Evolutionary conservation across 2,113 vertebrate species (phyloP), one percentile per base, ranked within the genome.

Genomic region (Alethe diademata): DNA sequence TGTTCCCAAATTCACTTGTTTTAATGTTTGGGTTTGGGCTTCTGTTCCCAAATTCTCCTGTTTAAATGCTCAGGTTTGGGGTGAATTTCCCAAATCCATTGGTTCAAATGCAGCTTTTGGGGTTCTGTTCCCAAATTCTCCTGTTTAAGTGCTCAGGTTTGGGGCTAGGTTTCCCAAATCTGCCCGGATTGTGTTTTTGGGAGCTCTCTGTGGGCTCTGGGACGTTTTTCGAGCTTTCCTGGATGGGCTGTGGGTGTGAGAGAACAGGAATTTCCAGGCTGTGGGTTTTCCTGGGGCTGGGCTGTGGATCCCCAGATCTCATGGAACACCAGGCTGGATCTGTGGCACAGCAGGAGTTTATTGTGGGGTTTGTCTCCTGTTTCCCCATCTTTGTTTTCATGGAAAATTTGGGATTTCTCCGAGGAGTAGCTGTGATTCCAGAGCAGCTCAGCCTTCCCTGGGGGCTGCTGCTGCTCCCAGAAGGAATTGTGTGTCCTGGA

Each of bases 271-370:
- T 71, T 29, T 23, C 24, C 5, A 12, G 31, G 24, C 43, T 40
- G 8, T 3, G 3, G 36, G 3, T 15, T 51, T 51, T 62, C 26
- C 33, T 3, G 47, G 33, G 33, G 7, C 51, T 36, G 40, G 26
- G 7, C 54, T 0, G 2, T n/a, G 7, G 9, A 15, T 18, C 18
- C n/a, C 48, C 9, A 1, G 19, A 12, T 6, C 40, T 5, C 48
- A 0, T 5, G 58, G 58, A 47, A 12, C 5, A 0, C 48, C 6
- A 40, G 33, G 38, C 22, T 20, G 48, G 38, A 5, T 9, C 33
- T 5, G 23, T 14, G 45, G 23, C 24, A 24, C 15, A 7, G 19
- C 22, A 14, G 50, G 42, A 11, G 8, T 57, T 29, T 8, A 8
- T 4, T 28, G 50, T 0, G 12, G 60, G 5, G 1, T 25, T 29